Conservation (phyloP, 2,113 vertebrate genomes). For the Psilopogon haemacephalus region DNA sequence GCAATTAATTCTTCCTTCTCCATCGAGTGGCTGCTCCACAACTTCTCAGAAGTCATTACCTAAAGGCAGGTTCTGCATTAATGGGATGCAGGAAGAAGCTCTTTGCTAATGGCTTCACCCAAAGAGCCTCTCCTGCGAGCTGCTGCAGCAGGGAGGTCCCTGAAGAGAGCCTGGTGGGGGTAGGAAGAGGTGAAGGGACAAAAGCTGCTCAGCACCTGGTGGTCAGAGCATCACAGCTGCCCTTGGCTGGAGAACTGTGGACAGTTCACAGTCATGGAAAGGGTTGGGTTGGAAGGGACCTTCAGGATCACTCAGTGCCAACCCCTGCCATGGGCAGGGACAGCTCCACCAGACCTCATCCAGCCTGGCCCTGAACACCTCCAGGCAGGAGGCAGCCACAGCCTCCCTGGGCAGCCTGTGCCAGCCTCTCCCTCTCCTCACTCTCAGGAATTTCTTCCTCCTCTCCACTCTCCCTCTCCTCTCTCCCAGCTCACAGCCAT, state of each 20-base stretch:
- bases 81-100: not conserved
- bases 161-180: fast-evolving
- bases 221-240: not conserved
- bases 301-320: no score
- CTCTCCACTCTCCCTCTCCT: no score
- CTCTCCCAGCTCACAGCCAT: no score
- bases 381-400: no score
- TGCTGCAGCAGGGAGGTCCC: not conserved
- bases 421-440: no score
- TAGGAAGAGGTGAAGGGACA: not conserved
- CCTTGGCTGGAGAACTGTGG: not conserved
- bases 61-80: not conserved
- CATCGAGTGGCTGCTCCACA: not conserved
- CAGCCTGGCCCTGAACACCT: no score
- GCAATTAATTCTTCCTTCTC: not conserved
- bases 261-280: no score
- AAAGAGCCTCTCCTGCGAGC: not conserved
- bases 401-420: no score
- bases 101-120: not conserved
- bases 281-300: no score
- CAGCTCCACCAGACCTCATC: no score
- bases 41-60: not conserved
- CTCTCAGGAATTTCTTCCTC: no score
- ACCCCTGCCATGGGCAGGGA: no score
- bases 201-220: not conserved